These are phyloP conservation scores for Microcebus tavaratra DNA, from an alignment of 2,113 vertebrate species.

Conservation along the genomic window DNA sequence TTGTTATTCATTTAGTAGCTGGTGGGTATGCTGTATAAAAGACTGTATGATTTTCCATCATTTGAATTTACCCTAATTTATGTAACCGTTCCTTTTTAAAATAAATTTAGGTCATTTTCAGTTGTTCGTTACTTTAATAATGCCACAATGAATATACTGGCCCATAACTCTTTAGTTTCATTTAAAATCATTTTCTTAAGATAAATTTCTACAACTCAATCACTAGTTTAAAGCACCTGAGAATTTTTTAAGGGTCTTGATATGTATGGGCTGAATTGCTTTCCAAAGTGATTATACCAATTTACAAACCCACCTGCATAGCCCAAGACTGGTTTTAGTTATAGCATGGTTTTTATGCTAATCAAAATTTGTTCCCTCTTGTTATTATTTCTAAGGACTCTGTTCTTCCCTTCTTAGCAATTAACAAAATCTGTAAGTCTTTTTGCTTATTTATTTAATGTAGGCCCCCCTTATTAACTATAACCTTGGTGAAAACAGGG, in stretches of 20 bases:
- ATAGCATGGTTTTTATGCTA: background rate
- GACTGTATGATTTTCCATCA: background rate
- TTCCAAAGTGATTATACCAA: constrained; percentile 41
- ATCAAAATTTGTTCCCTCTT: background rate
- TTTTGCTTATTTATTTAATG: background rate
- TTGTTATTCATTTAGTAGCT: no score
- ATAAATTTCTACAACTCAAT: constrained; percentile 14
- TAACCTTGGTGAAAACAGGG: background rate
- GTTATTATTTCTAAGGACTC: background rate
- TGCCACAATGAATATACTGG: background rate
- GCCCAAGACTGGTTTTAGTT: background rate
- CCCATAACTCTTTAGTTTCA: background rate
- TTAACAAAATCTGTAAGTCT: background rate
- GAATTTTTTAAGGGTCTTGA: background rate
- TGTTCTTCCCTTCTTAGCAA: background rate
- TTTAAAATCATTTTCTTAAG: background rate
- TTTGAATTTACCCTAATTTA: background rate
- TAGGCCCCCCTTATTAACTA: background rate
- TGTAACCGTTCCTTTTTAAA: background rate
- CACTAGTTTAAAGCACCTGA: constrained; percentile 7
- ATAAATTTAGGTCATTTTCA: background rate
- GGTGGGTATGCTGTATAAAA: no score
- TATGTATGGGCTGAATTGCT: background rate
- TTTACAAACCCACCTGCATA: constrained; percentile 39
- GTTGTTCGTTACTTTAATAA: background rate